These are phyloP conservation scores for Periophthalmus magnuspinnatus DNA, from an alignment of 2,797 vertebrate genomes.

Conservation along the genomic window DNA sequence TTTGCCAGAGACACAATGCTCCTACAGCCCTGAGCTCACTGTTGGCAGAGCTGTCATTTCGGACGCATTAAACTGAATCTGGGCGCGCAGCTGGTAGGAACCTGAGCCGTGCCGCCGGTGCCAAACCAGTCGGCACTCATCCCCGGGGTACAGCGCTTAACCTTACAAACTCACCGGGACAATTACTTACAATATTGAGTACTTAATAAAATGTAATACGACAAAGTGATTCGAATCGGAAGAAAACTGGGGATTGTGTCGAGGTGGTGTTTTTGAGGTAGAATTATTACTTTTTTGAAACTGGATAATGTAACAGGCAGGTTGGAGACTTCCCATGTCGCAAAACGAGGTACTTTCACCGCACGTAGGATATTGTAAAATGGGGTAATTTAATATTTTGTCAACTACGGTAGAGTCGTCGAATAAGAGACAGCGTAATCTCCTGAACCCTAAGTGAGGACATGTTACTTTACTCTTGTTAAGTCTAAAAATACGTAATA, in stretches of 20 bases:
- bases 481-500: not conserved
- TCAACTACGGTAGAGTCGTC: not conserved
- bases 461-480: slow-evolving; percentile 28
- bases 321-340: slow-evolving; percentile 3
- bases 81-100: slow-evolving; percentile 81
- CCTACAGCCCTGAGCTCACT: slow-evolving; percentile 68
- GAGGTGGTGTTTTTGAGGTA: slow-evolving; percentile 9
- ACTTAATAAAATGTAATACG: slow-evolving; percentile 44
- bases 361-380: not conserved
- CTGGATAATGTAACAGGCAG: not conserved
- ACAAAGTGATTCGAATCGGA: slow-evolving; percentile 38
- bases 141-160: slow-evolving; percentile 69
- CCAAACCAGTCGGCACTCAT: slow-evolving; percentile 71
- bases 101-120: slow-evolving; percentile 60
- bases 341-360: slow-evolving; percentile 9
- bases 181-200: slow-evolving; percentile 38
- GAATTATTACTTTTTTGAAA: slow-evolving; percentile 11
- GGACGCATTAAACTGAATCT: slow-evolving; percentile 72
- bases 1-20: slow-evolving; percentile 70
- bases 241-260: slow-evolving; percentile 7
- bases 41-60: slow-evolving; percentile 68
- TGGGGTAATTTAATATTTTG: not conserved
- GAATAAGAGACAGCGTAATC: not conserved
- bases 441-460: not conserved
- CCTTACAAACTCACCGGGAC: slow-evolving; percentile 59